phyloP scores from a whole-genome alignment of 2,113 vertebrate genomes.

The Gallinago media region DNA sequence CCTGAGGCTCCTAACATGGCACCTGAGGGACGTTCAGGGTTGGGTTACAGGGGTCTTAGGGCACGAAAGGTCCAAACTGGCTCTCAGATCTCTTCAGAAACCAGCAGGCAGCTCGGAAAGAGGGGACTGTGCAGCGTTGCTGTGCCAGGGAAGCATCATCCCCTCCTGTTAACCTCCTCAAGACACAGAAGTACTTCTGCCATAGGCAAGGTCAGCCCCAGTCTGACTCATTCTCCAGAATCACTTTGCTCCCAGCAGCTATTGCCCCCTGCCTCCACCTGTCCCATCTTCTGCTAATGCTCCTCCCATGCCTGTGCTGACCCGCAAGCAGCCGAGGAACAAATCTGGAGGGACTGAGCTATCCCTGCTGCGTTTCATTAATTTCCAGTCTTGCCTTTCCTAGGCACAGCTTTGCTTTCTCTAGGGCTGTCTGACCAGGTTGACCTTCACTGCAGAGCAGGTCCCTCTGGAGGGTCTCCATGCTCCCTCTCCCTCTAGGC shows the following conservation, averaged over 20 bases:
- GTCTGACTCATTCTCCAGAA: neutral
- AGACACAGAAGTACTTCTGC: neutral
- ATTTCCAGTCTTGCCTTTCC: neutral
- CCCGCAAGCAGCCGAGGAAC: neutral
- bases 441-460: neutral
- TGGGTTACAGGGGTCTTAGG: neutral
- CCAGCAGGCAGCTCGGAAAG: neutral
- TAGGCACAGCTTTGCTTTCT: neutral
- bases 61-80: fast-evolving
- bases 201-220: neutral
- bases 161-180: neutral
- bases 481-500: neutral
- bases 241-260: neutral
- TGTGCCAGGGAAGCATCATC: neutral
- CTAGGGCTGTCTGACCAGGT: neutral
- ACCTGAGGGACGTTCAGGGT: fast-evolving
- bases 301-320: neutral
- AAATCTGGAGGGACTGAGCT: neutral
- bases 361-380: slow-evolving; percentile 37
- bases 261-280: neutral
- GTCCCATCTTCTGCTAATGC: slow-evolving; percentile 13
- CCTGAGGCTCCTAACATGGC: neutral
- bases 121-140: neutral
- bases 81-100: neutral
- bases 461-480: neutral